These are phyloP conservation scores for Megaptera novaeangliae DNA, from an alignment of 2,113 vertebrate species.

Conservation along the genomic window DNA sequence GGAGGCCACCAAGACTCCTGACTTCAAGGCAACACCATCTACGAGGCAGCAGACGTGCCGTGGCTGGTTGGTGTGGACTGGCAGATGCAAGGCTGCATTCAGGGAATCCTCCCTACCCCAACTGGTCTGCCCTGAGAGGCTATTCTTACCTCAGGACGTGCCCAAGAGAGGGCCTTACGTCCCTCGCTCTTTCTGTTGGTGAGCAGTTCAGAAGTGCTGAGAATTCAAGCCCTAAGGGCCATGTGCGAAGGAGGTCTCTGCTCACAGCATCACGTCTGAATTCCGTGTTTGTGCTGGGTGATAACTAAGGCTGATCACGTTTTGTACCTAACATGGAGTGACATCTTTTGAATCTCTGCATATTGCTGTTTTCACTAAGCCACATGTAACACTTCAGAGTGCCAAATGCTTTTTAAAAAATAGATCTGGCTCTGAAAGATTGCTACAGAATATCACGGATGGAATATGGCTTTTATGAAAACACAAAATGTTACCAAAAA, in stretches of 20 bases:
- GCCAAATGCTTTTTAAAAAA: slow-evolving; percentile 63
- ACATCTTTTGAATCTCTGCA: slow-evolving; percentile 58
- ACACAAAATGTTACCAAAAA: slow-evolving; percentile 45
- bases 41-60: rapidly evolving
- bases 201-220: not conserved
- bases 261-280: not conserved
- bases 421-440: slow-evolving; percentile 46
- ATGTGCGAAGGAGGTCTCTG: rapidly evolving
- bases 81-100: not conserved
- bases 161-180: rapidly evolving
- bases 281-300: not conserved
- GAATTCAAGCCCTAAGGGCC: rapidly evolving
- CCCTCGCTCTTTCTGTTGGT: not conserved
- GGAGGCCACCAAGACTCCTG: rapidly evolving
- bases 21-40: rapidly evolving
- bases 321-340: slow-evolving; percentile 27
- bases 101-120: rapidly evolving
- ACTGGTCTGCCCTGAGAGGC: too few relatives aligned
- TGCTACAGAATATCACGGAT: not conserved
- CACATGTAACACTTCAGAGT: slow-evolving; percentile 58
- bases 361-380: slow-evolving; percentile 65
- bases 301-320: slow-evolving; percentile 38
- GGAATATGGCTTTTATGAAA: slow-evolving; percentile 55
- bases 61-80: rapidly evolving
- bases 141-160: rapidly evolving